These are phyloP conservation scores for Melinaea marsaeus DNA, from an alignment of 2,888 invertebrate species.

Conservation along the genomic window DNA sequence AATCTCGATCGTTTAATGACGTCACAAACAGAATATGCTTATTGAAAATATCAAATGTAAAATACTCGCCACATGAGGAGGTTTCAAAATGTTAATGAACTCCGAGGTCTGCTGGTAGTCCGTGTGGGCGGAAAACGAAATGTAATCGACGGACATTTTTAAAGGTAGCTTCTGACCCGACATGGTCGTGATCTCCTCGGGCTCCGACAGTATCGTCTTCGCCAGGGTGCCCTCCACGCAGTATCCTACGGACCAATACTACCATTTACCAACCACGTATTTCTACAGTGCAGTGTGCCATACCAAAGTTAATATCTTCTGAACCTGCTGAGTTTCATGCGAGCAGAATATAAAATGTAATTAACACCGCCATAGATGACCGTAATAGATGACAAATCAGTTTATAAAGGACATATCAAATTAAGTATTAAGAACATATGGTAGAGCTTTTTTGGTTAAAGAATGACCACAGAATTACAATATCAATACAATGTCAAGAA, in stretches of 20 bases:
- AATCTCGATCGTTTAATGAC: no score
- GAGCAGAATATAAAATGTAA: no score
- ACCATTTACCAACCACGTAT: not conserved
- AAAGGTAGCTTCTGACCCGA: slow-evolving; percentile 96
- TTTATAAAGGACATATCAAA: no score
- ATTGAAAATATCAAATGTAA: not conserved
- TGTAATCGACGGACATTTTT: slow-evolving; percentile 99
- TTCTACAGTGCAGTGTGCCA: no score
- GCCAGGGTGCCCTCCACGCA: slow-evolving; percentile 94
- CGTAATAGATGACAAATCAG: no score
- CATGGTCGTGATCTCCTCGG: slow-evolving; percentile 97
- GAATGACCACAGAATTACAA: no score
- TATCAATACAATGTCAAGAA: not conserved
- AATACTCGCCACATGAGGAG: slow-evolving; percentile 91
- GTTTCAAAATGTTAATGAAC: slow-evolving; percentile 95
- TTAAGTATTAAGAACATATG: no score
- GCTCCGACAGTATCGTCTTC: slow-evolving; percentile 96
- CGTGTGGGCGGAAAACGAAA: slow-evolving; percentile 99
- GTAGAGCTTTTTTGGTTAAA: no score
- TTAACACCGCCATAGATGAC: no score
- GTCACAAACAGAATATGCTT: no score
- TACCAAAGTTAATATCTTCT: no score
- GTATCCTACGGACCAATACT: slow-evolving; percentile 75
- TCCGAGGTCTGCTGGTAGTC: slow-evolving; percentile 99
- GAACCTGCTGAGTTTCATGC: no score